A percentile compares a stretch with the other conserved stretches of the same genome.
Conservation (phyloP, 2,113 vertebrate genomes). For the Sinocyclocheilus rhinocerous region DNA sequence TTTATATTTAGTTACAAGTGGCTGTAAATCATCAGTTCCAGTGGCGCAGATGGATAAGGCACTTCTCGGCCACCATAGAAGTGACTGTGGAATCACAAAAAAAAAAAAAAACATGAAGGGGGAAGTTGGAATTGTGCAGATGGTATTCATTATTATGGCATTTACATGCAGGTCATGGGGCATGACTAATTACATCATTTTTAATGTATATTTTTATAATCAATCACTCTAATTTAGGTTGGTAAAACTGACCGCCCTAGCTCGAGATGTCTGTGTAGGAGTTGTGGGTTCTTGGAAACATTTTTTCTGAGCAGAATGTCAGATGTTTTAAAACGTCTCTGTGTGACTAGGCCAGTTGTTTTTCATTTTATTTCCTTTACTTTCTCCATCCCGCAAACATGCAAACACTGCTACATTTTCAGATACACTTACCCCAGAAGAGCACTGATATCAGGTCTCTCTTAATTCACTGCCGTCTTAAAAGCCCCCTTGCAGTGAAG, state of each 20-base stretch:
- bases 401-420: background rate
- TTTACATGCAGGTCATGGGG: background rate
- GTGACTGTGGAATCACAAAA: background rate
- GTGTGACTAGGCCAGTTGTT: background rate
- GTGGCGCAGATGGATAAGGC: too few species aligned
- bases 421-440: background rate
- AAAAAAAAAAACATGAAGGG: background rate
- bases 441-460: background rate
- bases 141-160: background rate
- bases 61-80: too few species aligned
- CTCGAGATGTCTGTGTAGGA: background rate
- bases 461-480: slow-evolving; percentile 46
- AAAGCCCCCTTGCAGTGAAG: slow-evolving; percentile 44
- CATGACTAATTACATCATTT: background rate
- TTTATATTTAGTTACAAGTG: too few species aligned
- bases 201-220: background rate
- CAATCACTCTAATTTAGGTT: background rate
- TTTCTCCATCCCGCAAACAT: background rate
- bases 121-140: background rate
- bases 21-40: too few species aligned
- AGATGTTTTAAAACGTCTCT: background rate
- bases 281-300: background rate
- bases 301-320: background rate
- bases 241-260: background rate
- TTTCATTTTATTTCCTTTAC: background rate